Base-by-base conservation (phyloP, 2,888 invertebrate genomes). In the Trichacis sp. region DNA sequence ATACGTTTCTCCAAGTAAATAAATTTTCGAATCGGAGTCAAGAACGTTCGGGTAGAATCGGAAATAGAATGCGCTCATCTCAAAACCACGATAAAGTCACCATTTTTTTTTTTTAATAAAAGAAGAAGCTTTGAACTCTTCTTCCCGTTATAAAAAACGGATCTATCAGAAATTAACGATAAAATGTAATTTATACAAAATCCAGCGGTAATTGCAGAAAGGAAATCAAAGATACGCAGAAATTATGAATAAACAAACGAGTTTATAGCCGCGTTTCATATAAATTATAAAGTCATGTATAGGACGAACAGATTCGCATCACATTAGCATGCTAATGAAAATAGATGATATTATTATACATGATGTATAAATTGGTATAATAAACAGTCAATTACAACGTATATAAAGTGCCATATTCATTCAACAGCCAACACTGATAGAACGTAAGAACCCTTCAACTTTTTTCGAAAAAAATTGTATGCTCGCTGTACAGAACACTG, bases 401-500 rank as follows among this genome's bases (percentile, higher is more conserved):
- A 33, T n/a, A n/a, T 33, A 33, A 33, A 33, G 33, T 33, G 33
- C 33, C 33, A 33, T n/a, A 33, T 33, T 33, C 33, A 33, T 33
- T 33, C 33, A 9, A 3, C 8, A 3, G n/a, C 33, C 33, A 33
- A 33, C 11, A 33, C 33, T 33, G 33, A 33, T 33, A 3, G 33
- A n/a, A 9, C 33, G 33, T 33, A 33, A 33, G n/a, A n/a, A n/a
- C n/a, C n/a, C n/a, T n/a, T n/a, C n/a, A n/a, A n/a, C n/a, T n/a
- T n/a, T n/a, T n/a, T n/a, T n/a, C n/a, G n/a, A n/a, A n/a, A n/a
- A n/a, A n/a, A n/a, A n/a, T n/a, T n/a, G n/a, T n/a, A n/a, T n/a
- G n/a, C n/a, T n/a, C n/a, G n/a, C n/a, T n/a, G n/a, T n/a, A n/a
- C n/a, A n/a, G n/a, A n/a, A n/a, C n/a, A n/a, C n/a, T n/a, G n/a